Conservation (phyloP, 2,888 invertebrate species). For the Drosophila subsilvestris region DNA sequence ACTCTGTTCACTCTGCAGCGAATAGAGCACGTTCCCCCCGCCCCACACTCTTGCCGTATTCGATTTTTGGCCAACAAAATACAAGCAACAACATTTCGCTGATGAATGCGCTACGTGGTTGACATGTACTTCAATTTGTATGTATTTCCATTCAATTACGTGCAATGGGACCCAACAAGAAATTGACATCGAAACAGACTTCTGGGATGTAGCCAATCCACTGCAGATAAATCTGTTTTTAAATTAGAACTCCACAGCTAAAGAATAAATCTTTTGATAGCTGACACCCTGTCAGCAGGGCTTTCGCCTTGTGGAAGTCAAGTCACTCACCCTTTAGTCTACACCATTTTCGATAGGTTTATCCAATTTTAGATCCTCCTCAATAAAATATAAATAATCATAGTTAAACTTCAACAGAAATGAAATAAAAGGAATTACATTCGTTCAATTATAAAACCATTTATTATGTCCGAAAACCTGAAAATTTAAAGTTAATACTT, state of each 20-base stretch:
- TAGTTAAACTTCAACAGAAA: background rate
- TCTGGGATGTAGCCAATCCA: background rate
- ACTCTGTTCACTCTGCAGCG: slow-evolving; percentile 11
- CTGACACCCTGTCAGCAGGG: too few species aligned
- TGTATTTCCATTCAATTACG: slow-evolving; percentile 28
- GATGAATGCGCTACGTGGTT: slow-evolving; percentile 47
- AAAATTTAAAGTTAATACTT: background rate
- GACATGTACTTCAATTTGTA: slow-evolving; percentile 44
- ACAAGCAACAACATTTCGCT: slow-evolving; percentile 18
- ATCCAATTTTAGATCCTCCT: background rate
- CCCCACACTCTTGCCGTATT: slow-evolving; percentile 8
- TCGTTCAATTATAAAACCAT: background rate
- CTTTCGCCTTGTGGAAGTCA: too few species aligned
- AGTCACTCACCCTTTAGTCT: too few species aligned
- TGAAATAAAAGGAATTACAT: background rate
- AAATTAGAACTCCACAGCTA: too few species aligned
- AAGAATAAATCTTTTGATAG: too few species aligned
- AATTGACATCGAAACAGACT: too few species aligned
- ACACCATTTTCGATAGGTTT: too few species aligned
- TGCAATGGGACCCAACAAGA: slow-evolving; percentile 21
- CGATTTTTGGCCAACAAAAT: slow-evolving; percentile 38
- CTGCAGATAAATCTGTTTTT: too few species aligned
- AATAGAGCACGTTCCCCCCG: slow-evolving; percentile 27
- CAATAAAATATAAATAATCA: background rate
- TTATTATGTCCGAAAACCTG: background rate